These are phyloP conservation scores for Acromyrmex charruanus DNA, from an alignment of 1,140 invertebrate genomes.

Conservation along the genomic window DNA sequence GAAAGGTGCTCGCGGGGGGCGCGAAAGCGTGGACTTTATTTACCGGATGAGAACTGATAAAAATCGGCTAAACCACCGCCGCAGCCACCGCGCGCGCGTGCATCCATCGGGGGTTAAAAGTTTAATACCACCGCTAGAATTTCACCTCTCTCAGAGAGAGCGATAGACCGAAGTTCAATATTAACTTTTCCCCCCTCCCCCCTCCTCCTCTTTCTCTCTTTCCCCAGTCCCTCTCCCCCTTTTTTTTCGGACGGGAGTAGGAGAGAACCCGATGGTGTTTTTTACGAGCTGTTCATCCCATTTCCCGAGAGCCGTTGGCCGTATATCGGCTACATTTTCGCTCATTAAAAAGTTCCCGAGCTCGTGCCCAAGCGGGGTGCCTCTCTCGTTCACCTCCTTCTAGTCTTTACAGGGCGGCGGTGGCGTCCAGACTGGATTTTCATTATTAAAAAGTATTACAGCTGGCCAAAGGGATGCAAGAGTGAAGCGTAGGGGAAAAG, in stretches of 20 bases:
- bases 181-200: constrained; percentile 54
- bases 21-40: constrained; percentile 41
- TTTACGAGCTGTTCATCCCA: constrained; percentile 61
- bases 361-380: constrained; percentile 25
- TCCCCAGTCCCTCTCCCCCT: not conserved
- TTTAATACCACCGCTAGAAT: constrained; percentile 59
- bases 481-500: not conserved
- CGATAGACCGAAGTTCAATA: constrained; percentile 64
- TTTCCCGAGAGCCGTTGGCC: constrained; percentile 54
- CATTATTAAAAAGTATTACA: constrained; percentile 79
- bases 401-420: constrained; percentile 33
- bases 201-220: not conserved
- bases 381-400: constrained; percentile 17
- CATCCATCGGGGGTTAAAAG: constrained; percentile 56
- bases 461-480: constrained; percentile 45
- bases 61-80: constrained; percentile 47
- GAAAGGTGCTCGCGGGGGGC: not conserved
- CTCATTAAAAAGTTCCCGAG: constrained; percentile 76
- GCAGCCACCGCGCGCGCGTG: not conserved
- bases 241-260: constrained; percentile 27
- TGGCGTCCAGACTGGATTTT: constrained; percentile 66
- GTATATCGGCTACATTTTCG: constrained; percentile 68
- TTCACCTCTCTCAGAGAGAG: constrained; percentile 45
- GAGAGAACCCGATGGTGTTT: constrained; percentile 58
- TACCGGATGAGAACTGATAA: constrained; percentile 51